phyloP scores from a whole-genome alignment of 2,888 invertebrate genomes.

The Drosophila flavopinicola region DNA sequence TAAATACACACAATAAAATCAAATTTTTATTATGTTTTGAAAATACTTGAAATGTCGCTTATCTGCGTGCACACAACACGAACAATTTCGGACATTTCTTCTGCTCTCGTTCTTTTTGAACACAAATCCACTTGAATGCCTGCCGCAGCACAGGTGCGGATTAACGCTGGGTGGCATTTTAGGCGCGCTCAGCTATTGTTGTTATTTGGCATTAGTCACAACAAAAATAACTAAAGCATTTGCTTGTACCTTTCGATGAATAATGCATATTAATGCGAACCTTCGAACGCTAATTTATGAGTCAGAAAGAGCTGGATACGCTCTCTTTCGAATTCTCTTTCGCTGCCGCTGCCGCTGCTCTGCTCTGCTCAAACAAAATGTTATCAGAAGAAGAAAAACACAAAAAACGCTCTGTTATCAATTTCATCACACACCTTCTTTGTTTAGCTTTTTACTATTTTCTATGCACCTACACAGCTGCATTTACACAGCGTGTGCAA shows the following conservation, averaged over 20 bases:
- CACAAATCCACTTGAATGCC: slow-evolving; percentile 61
- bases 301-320: slow-evolving; percentile 17
- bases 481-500: slow-evolving; percentile 22
- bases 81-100: slow-evolving; percentile 42
- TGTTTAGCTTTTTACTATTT: slow-evolving; percentile 44
- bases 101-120: slow-evolving; percentile 28
- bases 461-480: slow-evolving; percentile 42
- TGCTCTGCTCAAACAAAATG: slow-evolving; percentile 47
- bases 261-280: slow-evolving; percentile 49
- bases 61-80: slow-evolving; percentile 32
- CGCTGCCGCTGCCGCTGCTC: slow-evolving; percentile 5
- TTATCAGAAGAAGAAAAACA: slow-evolving; percentile 36
- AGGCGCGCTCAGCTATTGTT: not conserved
- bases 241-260: slow-evolving; percentile 38
- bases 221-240: slow-evolving; percentile 9
- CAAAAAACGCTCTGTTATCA: slow-evolving; percentile 49
- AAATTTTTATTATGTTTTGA: slow-evolving; percentile 76
- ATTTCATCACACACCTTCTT: slow-evolving; percentile 55
- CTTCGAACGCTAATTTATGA: slow-evolving; percentile 42
- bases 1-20: slow-evolving; percentile 76
- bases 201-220: slow-evolving; percentile 43
- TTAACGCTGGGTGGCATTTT: slow-evolving; percentile 11
- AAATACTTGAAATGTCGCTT: slow-evolving; percentile 74
- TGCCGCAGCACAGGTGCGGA: slow-evolving; percentile 55
- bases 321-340: slow-evolving; percentile 1